Base-by-base conservation (phyloP, 1,140 invertebrate species). In the Camponotus pennsylvanicus region DNA sequence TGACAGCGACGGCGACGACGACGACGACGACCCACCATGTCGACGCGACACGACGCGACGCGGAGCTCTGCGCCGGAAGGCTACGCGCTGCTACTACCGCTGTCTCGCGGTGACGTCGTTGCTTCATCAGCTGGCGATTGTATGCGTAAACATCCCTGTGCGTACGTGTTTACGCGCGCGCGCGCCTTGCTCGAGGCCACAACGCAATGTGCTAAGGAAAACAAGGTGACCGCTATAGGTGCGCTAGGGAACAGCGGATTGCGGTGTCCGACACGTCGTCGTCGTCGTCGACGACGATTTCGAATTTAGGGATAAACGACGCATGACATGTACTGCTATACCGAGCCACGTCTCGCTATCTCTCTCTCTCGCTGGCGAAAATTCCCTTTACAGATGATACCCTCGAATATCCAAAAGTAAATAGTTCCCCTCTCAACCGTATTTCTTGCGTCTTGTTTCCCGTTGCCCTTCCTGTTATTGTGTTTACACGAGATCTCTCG, bases 161-260 rank as follows among this genome's bases (percentile, higher is more conserved):
- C 15, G 18, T 40, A 13, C 45, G 27, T 21, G 21, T 78, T 63
- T 13, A 64, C 57, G 59, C 37, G n/a, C 49, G 42, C 40, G 67
- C 6, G 40, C 42, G 40, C n/a, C n/a, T 73, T n/a, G 49, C 45
- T 70, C n/a, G 8, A 52, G 32, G 55, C 66, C 69, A 80, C 85
- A 42, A 82, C 69, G 78, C 75, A 59, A 85, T 63, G 83, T 55
- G 75, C 75, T 79, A 79, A 85, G 45, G 64, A 85, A 75, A 79
- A 85, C 45, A 7, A 52, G 18, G 37, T 71, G 78, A 82, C 66
- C 52, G 42, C 59, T 49, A 21, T 18, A 8, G 8, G 32, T 37
- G 73, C 34, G 76, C 27, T 78, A 78, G 64, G 49, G 52, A 80
- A 45, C 64, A 15, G 61, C 64, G 15, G 61, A 66, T 67, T 67